phyloP scores from a whole-genome alignment of 2,113 vertebrate genomes.

The Passer montanus region DNA sequence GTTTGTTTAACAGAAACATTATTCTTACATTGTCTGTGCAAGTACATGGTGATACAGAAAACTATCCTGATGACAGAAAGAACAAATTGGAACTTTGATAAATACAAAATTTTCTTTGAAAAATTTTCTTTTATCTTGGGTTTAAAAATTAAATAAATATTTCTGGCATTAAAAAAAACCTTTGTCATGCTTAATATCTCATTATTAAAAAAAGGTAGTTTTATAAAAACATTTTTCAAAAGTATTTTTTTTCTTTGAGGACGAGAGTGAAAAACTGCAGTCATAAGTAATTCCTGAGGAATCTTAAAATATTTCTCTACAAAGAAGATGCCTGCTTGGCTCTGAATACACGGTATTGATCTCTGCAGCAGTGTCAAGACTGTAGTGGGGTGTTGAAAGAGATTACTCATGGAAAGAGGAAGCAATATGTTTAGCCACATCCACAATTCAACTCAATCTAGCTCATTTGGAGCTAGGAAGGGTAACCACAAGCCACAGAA shows the following conservation, averaged over 20 bases:
- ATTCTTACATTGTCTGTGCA: neutral
- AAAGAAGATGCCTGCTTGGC: neutral
- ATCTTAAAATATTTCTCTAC: neutral
- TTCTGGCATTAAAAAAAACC: neutral
- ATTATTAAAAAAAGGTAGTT: neutral
- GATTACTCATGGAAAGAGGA: conserved; percentile 13
- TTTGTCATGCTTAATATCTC: neutral
- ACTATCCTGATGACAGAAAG: neutral
- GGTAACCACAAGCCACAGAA: conserved; percentile 58
- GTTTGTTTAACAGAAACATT: neutral
- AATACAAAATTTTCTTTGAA: neutral
- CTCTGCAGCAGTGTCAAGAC: neutral
- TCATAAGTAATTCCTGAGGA: neutral
- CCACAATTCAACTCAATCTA: neutral
- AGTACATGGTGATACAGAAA: neutral
- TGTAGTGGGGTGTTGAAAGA: neutral
- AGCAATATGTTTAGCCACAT: conserved; percentile 27
- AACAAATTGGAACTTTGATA: neutral
- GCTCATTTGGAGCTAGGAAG: neutral
- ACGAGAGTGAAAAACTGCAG: neutral
- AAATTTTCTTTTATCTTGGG: neutral
- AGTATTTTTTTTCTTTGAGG: neutral
- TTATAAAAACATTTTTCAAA: neutral
- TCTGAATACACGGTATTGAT: neutral
- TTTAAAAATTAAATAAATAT: neutral